Evolutionary conservation across 2,888 invertebrate genomes (phyloP).

Genomic region (Cataglyphis cursor): DNA sequence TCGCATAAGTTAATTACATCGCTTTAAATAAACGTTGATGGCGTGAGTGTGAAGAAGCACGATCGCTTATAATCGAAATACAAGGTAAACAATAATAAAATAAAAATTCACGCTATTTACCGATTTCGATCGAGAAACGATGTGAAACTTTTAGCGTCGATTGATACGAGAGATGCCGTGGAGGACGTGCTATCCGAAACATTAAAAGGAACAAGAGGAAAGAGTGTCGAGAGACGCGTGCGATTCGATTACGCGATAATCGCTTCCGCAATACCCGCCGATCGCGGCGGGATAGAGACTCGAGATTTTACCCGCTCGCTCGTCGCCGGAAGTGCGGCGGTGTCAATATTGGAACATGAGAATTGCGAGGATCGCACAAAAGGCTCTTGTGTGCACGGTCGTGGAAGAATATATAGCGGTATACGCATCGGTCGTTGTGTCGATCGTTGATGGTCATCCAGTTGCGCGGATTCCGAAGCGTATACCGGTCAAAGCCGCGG

Average conservation of each 20-base stretch:
- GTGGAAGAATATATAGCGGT: conserved; percentile 31
- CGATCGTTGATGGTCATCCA: background rate
- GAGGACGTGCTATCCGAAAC: background rate
- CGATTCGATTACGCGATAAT: conserved; percentile 51
- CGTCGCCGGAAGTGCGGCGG: conserved; percentile 25
- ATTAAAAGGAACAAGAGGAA: background rate
- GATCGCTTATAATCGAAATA: background rate
- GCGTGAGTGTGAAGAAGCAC: background rate
- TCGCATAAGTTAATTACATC: conserved; percentile 2
- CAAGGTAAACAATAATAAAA: conserved; percentile 13
- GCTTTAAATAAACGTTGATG: background rate
- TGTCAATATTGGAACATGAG: conserved; percentile 54
- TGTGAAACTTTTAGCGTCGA: background rate
- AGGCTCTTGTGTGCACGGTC: conserved; percentile 24
- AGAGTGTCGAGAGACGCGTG: background rate
- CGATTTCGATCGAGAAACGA: conserved; percentile 7
- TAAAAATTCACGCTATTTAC: background rate
- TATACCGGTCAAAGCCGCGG: conserved; percentile 57
- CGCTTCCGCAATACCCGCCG: conserved; percentile 23
- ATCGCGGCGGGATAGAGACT: conserved; percentile 21
- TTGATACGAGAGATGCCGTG: background rate
- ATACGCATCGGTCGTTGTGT: conserved; percentile 8
- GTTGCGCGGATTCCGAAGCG: conserved; percentile 22
- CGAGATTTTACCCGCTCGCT: conserved; percentile 17
- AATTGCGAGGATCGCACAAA: conserved; percentile 41